Base-by-base conservation (phyloP, 1,140 invertebrate species). In the Sesamia nonagrioides region DNA sequence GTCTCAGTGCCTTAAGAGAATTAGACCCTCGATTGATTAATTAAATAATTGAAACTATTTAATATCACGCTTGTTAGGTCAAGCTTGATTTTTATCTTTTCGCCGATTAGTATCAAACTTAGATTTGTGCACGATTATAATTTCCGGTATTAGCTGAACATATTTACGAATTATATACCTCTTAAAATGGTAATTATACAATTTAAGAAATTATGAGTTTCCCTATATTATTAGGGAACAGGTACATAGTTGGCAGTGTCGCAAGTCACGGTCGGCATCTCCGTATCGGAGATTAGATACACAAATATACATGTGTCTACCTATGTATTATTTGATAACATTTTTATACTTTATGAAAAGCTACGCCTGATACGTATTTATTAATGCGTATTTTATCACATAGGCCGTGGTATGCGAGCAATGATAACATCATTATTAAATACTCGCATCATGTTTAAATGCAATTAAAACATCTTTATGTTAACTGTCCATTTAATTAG, bases 361-460 rank as follows among this genome's bases (percentile, higher is more conserved):
- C 11, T 27, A 50, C n/a, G 13, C 15, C 54, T 56, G 11, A 50
- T 69, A 21, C 18, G 21, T 69, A 69, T 50, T 48, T 33, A 69
- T 37, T 15, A 8, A 69, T 48, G 42, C 40, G 66, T 69, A 27
- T 48, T 50, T 5, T 33, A 69, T 69, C 66, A 69, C 42, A 27
- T 27, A 15, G 13, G 33, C 2, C 33, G 35, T 35, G 68, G 15
- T 37, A 71, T 71, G 48, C 13, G 15, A 50, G 40, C 27, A 15
- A 37, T 37, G 48, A 37, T 54, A 71, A 18, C 48, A 54, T 71
- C n/a, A 71, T 71, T 71, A 71, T 37, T 71, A 71, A 71, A 71
- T 71, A 18, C 68, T 71, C 21, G 18, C 48, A 71, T 54, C n/a
- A 37, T 17, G 6, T 6, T 48, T 33, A 37, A 33, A 71, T 71